These are phyloP conservation scores for Schizopygopsis malacanthus DNA, from an alignment of 2,797 vertebrate genomes.

Conservation along the genomic window DNA sequence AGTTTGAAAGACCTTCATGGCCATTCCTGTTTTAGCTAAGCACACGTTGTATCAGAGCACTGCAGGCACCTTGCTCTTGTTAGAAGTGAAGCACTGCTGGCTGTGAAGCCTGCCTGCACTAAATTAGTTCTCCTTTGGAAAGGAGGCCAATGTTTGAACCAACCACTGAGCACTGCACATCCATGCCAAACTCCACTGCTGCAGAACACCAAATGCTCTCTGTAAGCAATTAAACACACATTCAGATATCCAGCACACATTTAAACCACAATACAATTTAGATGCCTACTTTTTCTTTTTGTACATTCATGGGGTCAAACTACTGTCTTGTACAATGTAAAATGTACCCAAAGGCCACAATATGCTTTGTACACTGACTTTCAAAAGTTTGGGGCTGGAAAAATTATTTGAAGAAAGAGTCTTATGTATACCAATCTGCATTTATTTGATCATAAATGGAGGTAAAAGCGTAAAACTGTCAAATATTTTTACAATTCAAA, in stretches of 20 bases:
- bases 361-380: background rate
- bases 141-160: conserved; percentile 56
- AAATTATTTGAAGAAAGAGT: background rate
- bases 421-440: background rate
- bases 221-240: conserved; percentile 53
- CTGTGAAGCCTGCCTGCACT: conserved; percentile 56
- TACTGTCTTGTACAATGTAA: background rate
- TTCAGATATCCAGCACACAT: conserved; percentile 10
- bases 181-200: conserved; percentile 43
- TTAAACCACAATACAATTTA: conserved; percentile 10
- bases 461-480: background rate
- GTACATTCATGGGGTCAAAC: background rate
- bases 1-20: conserved; percentile 62
- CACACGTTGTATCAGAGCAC: conserved; percentile 45
- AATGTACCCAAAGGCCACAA: background rate
- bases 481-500: background rate
- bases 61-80: conserved; percentile 52
- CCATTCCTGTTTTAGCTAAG: conserved; percentile 63
- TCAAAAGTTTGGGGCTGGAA: background rate
- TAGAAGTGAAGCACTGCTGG: conserved; percentile 53
- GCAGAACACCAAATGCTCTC: conserved; percentile 51
- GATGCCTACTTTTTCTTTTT: background rate
- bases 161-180: conserved; percentile 39
- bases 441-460: background rate
- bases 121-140: conserved; percentile 59